Percentiles rank a stretch among this genome's conserved stretches.
These are phyloP conservation scores for Hydroisotoma schaefferi DNA, from an alignment of 2,888 invertebrate species.

Conservation along the genomic window DNA sequence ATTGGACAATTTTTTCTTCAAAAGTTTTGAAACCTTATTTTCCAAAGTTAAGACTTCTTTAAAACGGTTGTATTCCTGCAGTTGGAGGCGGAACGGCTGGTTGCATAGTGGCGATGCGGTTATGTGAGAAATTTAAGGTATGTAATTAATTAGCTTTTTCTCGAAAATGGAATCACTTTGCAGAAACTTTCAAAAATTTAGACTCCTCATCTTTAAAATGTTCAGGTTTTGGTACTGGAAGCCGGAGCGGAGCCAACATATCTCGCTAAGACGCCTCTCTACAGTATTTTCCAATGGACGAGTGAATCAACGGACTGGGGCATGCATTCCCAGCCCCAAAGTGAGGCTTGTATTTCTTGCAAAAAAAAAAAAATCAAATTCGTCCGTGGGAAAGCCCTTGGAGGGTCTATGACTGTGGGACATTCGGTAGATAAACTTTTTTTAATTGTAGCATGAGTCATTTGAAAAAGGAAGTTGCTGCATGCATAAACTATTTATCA, in stretches of 20 bases:
- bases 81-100: constrained; percentile 8
- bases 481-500: neutral
- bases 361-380: neutral
- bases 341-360: neutral
- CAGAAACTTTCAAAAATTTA: no score
- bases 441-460: neutral
- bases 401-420: constrained; percentile 3
- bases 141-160: no score
- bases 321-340: neutral
- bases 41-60: neutral
- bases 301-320: neutral
- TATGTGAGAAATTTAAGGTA: constrained; percentile 5
- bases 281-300: constrained; percentile 1
- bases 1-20: no score
- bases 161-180: no score
- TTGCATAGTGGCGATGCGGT: neutral
- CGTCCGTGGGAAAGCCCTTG: constrained; percentile 2
- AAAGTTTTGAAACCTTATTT: no score
- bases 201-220: no score
- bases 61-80: neutral
- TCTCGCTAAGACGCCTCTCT: neutral
- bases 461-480: neutral
- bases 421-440: constrained; percentile 1
- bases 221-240: constrained; percentile 3
- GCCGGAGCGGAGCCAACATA: constrained; percentile 7